Evolutionary conservation across 2,797 vertebrate species (phyloP).

Genomic region (Pangasius krempfi): DNA sequence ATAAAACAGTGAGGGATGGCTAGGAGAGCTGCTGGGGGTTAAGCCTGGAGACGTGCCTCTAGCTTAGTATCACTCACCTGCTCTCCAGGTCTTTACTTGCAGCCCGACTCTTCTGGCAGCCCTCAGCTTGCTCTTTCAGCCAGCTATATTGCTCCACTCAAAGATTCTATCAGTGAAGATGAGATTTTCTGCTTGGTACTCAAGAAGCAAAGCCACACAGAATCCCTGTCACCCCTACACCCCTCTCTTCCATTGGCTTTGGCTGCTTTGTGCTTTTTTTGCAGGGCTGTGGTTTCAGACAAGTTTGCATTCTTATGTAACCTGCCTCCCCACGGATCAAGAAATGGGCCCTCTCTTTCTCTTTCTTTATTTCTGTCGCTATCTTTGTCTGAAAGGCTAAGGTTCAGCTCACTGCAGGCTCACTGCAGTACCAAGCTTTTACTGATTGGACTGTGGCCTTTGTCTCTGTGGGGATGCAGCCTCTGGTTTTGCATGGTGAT

Average conservation of each 20-base stretch:
- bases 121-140: slow-evolving; percentile 31
- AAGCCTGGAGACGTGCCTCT: slow-evolving; percentile 43
- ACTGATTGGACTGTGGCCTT: slow-evolving; percentile 64
- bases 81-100: slow-evolving; percentile 44
- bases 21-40: slow-evolving; percentile 40
- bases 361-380: not conserved
- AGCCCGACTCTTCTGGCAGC: slow-evolving; percentile 36
- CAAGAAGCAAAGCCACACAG: slow-evolving; percentile 45
- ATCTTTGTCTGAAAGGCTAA: slow-evolving; percentile 44
- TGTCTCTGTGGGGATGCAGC: slow-evolving; percentile 70
- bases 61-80: slow-evolving; percentile 33
- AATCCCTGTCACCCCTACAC: slow-evolving; percentile 39
- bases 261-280: slow-evolving; percentile 65
- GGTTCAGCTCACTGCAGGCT: slow-evolving; percentile 50
- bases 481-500: slow-evolving; percentile 71
- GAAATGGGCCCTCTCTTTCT: slow-evolving; percentile 45
- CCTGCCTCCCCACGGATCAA: slow-evolving; percentile 69
- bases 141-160: slow-evolving; percentile 45
- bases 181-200: slow-evolving; percentile 52
- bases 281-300: slow-evolving; percentile 62
- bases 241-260: slow-evolving; percentile 55
- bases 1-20: slow-evolving; percentile 30
- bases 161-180: slow-evolving; percentile 48
- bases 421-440: slow-evolving; percentile 34
- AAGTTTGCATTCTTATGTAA: slow-evolving; percentile 58